Conservation (phyloP, 2,113 vertebrate genomes). For the Nibea albiflora region DNA sequence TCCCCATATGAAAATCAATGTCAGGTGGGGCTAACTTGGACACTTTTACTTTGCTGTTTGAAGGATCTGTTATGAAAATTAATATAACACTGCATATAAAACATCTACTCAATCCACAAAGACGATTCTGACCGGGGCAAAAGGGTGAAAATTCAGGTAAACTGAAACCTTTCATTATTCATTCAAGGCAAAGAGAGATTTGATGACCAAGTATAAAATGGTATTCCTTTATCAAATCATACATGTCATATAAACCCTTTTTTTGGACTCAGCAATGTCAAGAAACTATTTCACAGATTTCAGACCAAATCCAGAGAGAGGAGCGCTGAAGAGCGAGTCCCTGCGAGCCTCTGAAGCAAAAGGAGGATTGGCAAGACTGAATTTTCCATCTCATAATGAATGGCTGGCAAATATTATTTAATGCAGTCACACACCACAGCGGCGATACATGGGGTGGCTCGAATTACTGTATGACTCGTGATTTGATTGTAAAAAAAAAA, state of each 20-base stretch:
- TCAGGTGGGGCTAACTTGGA: conserved; percentile 50
- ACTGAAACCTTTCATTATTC: not conserved
- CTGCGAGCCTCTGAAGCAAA: conserved; percentile 39
- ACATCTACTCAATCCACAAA: not conserved
- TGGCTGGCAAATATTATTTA: conserved; percentile 68
- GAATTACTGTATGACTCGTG: conserved; percentile 52
- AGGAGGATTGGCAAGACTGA: conserved; percentile 16
- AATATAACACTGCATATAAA: conserved; percentile 16
- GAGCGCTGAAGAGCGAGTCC: conserved; percentile 24
- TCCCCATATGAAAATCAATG: conserved; percentile 59
- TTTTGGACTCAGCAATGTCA: conserved; percentile 20
- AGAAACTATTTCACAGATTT: conserved; percentile 69
- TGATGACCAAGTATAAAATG: conserved; percentile 3
- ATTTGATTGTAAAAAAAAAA: conserved; percentile 54
- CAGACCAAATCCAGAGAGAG: conserved; percentile 51
- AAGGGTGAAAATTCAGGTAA: conserved; percentile 13
- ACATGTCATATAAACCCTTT: conserved; percentile 11
- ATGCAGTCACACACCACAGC: conserved; percentile 57
- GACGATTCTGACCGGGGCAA: conserved; percentile 7
- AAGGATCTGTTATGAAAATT: conserved; percentile 27
- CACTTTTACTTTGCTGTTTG: conserved; percentile 33
- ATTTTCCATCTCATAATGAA: conserved; percentile 71
- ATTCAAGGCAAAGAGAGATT: conserved; percentile 9
- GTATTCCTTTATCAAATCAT: not conserved
- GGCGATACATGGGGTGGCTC: conserved; percentile 44